Conservation (phyloP, 2,113 vertebrate species). For the Hipposideros armiger region DNA sequence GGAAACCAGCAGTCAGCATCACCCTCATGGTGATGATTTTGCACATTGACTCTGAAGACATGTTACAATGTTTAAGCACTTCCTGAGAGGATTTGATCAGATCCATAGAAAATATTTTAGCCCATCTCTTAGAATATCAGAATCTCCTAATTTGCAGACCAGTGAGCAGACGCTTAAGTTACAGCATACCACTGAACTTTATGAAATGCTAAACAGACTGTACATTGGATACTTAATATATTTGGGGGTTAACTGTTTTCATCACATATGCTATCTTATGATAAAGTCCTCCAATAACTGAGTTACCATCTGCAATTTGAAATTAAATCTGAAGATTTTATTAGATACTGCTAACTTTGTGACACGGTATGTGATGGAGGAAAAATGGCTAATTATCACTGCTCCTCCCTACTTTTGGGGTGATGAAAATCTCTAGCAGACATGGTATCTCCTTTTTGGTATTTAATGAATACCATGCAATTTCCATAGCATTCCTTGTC, state of each 20-base stretch:
- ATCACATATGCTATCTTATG: neutral
- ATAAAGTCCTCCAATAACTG: neutral
- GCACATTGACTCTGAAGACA: neutral
- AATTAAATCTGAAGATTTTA: conserved; percentile 5
- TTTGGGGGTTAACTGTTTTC: neutral
- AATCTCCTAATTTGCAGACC: neutral
- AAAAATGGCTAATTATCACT: neutral
- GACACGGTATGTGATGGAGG: neutral
- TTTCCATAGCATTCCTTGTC: neutral
- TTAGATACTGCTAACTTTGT: neutral
- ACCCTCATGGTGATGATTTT: neutral
- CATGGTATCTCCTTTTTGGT: fast-evolving
- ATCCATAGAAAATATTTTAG: neutral
- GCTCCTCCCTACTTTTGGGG: neutral
- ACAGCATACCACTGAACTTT: neutral
- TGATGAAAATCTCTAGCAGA: neutral
- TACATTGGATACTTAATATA: neutral
- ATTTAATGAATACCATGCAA: neutral
- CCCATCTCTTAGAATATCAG: neutral
- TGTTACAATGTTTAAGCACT: neutral
- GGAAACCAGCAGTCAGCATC: neutral
- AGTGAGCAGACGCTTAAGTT: neutral
- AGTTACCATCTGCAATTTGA: neutral
- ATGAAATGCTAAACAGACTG: neutral
- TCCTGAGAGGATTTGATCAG: neutral